These are phyloP conservation scores for Laothoe populi DNA, from an alignment of 2,888 invertebrate species.

Conservation along the genomic window DNA sequence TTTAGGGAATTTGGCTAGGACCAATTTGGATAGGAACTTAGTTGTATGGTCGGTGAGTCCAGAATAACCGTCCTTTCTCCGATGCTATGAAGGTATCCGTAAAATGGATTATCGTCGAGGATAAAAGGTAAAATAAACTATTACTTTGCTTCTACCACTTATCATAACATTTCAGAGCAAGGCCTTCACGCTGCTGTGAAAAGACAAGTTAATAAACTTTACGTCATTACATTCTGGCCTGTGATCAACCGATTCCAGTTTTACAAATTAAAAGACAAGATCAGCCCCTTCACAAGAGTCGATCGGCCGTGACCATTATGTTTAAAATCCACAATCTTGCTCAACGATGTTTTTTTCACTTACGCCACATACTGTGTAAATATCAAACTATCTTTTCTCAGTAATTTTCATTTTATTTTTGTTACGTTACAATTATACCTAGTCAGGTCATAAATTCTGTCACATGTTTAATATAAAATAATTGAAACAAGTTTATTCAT, in stretches of 20 bases:
- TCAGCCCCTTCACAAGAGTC: slow-evolving; percentile 28
- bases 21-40: no score
- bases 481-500: no score
- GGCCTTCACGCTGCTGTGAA: slow-evolving; percentile 4
- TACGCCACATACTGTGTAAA: slow-evolving; percentile 30
- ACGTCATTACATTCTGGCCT: slow-evolving; percentile 11
- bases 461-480: no score
- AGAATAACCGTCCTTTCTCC: no score
- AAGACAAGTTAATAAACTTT: slow-evolving; percentile 1
- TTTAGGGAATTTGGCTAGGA: no score
- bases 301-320: slow-evolving; percentile 29
- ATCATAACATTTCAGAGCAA: slow-evolving; percentile 9
- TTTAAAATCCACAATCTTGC: slow-evolving; percentile 28
- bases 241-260: slow-evolving; percentile 25
- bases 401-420: slow-evolving; percentile 8
- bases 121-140: slow-evolving; percentile 9
- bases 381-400: slow-evolving; percentile 26
- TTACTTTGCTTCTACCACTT: slow-evolving; percentile 1
- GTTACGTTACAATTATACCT: slow-evolving; percentile 7
- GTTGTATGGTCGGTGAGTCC: no score
- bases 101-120: no score
- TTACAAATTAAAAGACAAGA: slow-evolving; percentile 23
- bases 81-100: no score
- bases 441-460: no score
- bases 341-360: slow-evolving; percentile 28